A percentile compares a stretch with the other conserved stretches of the same genome.
Conservation (phyloP, 2,113 vertebrate genomes). For the Chlamydotis undulata region DNA sequence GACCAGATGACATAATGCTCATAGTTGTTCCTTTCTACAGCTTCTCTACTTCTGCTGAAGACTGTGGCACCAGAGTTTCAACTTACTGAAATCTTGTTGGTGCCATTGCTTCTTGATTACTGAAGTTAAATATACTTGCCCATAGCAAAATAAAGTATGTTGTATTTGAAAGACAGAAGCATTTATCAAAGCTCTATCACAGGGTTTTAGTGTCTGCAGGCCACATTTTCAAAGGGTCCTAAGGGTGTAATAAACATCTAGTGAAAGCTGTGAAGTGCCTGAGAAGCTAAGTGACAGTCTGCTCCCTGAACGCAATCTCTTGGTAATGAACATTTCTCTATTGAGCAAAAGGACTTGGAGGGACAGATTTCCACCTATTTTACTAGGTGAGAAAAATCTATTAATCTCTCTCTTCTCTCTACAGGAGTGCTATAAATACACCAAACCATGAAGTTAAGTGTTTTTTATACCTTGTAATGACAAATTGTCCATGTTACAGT, state of each 20-base stretch:
- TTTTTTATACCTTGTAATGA: neutral
- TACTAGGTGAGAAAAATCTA: neutral
- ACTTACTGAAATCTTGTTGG: neutral
- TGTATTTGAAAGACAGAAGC: neutral
- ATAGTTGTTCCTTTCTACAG: neutral
- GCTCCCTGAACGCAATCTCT: neutral
- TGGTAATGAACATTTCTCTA: neutral
- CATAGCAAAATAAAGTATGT: neutral
- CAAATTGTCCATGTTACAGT: neutral
- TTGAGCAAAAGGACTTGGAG: neutral
- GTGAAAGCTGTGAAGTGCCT: neutral
- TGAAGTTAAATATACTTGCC: neutral
- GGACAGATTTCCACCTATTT: constrained; percentile 1
- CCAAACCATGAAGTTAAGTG: constrained; percentile 16
- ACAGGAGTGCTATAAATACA: constrained; percentile 6
- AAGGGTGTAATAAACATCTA: neutral
- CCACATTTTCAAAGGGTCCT: neutral
- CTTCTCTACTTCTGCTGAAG: neutral
- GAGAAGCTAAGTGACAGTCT: neutral
- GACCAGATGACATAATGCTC: constrained; percentile 39
- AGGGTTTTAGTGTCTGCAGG: neutral
- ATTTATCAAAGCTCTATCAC: neutral
- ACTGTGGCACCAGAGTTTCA: neutral
- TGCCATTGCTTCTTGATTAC: neutral
- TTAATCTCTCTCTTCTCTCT: constrained; percentile 10